Base-by-base conservation (phyloP, 2,888 invertebrate species). In the Idaea aversata region DNA sequence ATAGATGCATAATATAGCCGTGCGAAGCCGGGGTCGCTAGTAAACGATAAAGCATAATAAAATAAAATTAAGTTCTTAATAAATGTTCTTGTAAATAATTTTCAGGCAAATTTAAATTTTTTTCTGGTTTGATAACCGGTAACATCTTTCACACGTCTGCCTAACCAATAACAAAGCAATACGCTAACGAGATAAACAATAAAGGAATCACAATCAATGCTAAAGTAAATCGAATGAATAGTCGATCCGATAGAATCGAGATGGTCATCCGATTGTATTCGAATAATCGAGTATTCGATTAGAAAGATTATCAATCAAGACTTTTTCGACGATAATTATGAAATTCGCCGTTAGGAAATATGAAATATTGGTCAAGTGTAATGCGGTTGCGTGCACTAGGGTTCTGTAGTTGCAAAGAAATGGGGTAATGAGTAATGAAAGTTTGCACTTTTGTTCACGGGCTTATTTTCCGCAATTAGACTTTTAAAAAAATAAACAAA, bases 151-250 rank as follows among this genome's bases (percentile, higher is more conserved):
- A 85, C 87, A 88, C 86, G 86, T 83, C 75, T 81, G 81, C 79
- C 85, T 86, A 81, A 68, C 67, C 77, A 81, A 73, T 71, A 71
- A 88, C 81, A 88, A 87, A 86, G 83, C 83, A 73, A 64, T 68
- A 75, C 73, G 78, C 82, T 88, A 88, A 88, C 87, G 86, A 88
- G 83, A 78, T 78, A 77, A 81, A 85, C 86, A 87, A 87, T 82
- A 80, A 82, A 79, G 80, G 84, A 85, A 86, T 86, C 79, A 80
- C 79, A 85, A 85, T 83, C 84, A 85, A 85, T 85, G 80, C 80
- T 86, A 87, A 88, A 89, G 88, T 88, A 88, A 88, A 87, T 84
- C 86, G 85, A 81, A 88, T 88, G 88, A 89, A 84, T 88, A 86
- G 87, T 81, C 88, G 88, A 75, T 84, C 87, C 83, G 76, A 47